Evolutionary conservation across 2,797 vertebrate species (phyloP).

Genomic region (Erpetoichthys calabaricus): DNA sequence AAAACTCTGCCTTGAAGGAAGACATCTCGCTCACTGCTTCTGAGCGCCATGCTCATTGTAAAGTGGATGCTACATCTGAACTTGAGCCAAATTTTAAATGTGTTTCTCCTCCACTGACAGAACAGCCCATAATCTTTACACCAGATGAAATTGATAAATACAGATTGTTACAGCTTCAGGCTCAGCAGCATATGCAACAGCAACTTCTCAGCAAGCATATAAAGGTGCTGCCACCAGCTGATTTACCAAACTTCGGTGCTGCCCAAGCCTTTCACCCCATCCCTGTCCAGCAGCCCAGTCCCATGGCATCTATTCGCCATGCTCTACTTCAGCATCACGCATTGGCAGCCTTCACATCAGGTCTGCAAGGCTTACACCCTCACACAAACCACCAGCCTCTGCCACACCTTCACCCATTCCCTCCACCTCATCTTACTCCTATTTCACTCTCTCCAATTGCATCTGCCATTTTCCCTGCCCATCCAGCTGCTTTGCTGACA

Average conservation of each 20-base stretch:
- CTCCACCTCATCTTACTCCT: slow-evolving; percentile 50
- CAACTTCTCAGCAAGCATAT: slow-evolving; percentile 65
- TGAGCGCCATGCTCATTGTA: slow-evolving; percentile 38
- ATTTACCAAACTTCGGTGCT: slow-evolving; percentile 40
- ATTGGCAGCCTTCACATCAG: slow-evolving; percentile 33
- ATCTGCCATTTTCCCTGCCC: slow-evolving; percentile 52
- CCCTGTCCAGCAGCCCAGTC: slow-evolving; percentile 38
- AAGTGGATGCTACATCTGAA: slow-evolving; percentile 26
- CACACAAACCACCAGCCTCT: slow-evolving; percentile 33
- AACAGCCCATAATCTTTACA: slow-evolving; percentile 75
- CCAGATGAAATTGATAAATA: slow-evolving; percentile 95
- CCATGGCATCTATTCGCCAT: slow-evolving; percentile 52
- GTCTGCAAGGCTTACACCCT: slow-evolving; percentile 41
- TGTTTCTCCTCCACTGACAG: slow-evolving; percentile 44
- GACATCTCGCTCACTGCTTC: slow-evolving; percentile 27
- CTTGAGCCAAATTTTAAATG: slow-evolving; percentile 35
- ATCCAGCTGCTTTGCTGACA: slow-evolving; percentile 53
- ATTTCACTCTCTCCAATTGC: slow-evolving; percentile 39
- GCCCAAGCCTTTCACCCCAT: slow-evolving; percentile 36
- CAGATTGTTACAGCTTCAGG: slow-evolving; percentile 79
- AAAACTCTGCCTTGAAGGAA: slow-evolving; percentile 23
- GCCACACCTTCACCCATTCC: slow-evolving; percentile 49
- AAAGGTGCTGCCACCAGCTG: slow-evolving; percentile 41
- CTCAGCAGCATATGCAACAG: slow-evolving; percentile 91
- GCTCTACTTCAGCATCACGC: slow-evolving; percentile 50